Evolutionary conservation across 2,888 invertebrate species (phyloP).

Genomic region (Stramonita haemastoma): DNA sequence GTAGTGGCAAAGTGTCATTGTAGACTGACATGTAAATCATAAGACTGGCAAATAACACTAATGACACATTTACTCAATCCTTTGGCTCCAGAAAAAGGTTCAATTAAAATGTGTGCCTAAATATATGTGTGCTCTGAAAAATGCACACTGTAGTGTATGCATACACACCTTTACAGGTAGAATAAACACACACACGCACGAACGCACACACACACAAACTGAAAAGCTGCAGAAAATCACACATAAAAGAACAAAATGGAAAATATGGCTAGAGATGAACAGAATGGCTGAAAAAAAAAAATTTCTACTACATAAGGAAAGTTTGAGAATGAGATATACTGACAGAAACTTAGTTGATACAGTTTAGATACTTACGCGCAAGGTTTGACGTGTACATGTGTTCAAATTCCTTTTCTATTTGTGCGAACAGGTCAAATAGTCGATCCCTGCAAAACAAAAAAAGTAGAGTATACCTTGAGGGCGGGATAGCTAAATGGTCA

Average conservation of each 20-base stretch:
- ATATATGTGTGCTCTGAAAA: neutral
- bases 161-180: neutral
- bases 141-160: neutral
- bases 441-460: constrained; percentile 71
- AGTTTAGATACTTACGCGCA: constrained; percentile 85
- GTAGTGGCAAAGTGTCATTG: too few species aligned
- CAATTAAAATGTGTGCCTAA: too few species aligned
- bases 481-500: too few species aligned
- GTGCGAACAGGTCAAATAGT: constrained; percentile 92
- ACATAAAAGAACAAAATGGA: neutral
- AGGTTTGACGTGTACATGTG: constrained; percentile 92
- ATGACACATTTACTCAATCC: too few species aligned
- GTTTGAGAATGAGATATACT: neutral
- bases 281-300: neutral
- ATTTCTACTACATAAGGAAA: neutral
- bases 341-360: neutral
- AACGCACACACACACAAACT: constrained; percentile 6
- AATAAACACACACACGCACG: too few species aligned
- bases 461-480: neutral
- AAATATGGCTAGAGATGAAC: neutral
- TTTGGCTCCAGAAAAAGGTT: too few species aligned
- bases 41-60: too few species aligned
- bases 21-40: too few species aligned
- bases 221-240: constrained; percentile 11
- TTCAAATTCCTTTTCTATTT: constrained; percentile 99